These are phyloP conservation scores for Aphidius colemani DNA, from an alignment of 2,888 invertebrate species.

Conservation along the genomic window DNA sequence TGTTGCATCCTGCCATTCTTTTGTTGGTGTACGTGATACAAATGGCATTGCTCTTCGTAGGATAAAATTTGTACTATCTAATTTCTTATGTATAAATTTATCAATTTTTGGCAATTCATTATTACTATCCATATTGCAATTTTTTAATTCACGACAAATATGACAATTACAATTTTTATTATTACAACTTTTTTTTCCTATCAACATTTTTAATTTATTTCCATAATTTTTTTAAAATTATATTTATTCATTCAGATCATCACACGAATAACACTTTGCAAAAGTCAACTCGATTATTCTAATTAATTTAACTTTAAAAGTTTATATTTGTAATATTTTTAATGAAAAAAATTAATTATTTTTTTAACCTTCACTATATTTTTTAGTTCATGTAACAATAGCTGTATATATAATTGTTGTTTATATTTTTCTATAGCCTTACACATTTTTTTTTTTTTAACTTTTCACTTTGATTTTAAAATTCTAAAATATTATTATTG, in stretches of 20 bases:
- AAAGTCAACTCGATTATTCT: too few species aligned
- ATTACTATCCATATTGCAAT: conserved; percentile 60
- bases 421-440: neutral
- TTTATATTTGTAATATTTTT: neutral
- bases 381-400: neutral
- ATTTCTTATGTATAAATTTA: conserved; percentile 63
- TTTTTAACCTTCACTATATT: neutral
- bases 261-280: neutral
- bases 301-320: neutral
- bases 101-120: conserved; percentile 60
- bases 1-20: conserved; percentile 49
- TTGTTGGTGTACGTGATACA: conserved; percentile 43
- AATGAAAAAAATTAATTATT: neutral
- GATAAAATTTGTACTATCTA: conserved; percentile 63
- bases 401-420: neutral
- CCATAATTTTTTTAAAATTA: neutral
- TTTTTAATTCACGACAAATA: conserved; percentile 74
- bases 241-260: neutral
- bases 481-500: neutral
- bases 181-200: conserved; percentile 21
- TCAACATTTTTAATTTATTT: conserved; percentile 31
- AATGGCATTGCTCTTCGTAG: conserved; percentile 56
- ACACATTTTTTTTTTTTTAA: neutral
- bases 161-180: conserved; percentile 73
- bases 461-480: neutral